Conservation (phyloP, 2,888 invertebrate species). For the Andrena minutula region DNA sequence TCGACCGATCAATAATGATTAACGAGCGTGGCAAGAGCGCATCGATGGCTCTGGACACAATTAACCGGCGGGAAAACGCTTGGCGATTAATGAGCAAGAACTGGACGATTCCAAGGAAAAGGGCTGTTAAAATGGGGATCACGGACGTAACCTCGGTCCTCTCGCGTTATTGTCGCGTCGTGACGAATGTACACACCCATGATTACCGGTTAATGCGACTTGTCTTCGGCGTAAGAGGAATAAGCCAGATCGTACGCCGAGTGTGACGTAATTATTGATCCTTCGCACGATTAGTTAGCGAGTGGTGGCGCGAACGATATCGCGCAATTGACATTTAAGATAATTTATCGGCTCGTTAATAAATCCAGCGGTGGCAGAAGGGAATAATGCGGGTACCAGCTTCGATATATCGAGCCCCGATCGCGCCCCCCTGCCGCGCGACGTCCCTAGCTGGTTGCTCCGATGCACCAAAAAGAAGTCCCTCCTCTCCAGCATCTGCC, state of each 20-base stretch:
- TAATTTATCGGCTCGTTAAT: conserved; percentile 65
- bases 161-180: conserved; percentile 15
- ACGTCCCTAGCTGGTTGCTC: neutral
- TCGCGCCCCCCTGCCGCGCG: neutral
- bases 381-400: conserved; percentile 42
- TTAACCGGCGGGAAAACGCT: conserved; percentile 9
- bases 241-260: conserved; percentile 36
- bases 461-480: neutral
- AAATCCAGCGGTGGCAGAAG: conserved; percentile 45
- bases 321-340: conserved; percentile 64
- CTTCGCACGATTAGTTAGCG: conserved; percentile 50
- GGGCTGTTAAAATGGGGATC: conserved; percentile 13
- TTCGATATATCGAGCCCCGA: neutral
- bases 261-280: conserved; percentile 64
- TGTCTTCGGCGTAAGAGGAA: conserved; percentile 41
- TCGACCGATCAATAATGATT: conserved; percentile 8
- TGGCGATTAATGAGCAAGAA: conserved; percentile 24
- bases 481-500: neutral
- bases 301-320: conserved; percentile 44
- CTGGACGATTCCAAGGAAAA: conserved; percentile 11
- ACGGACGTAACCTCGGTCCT: conserved; percentile 32
- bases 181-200: conserved; percentile 62
- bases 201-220: conserved; percentile 41
- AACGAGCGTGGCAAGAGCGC: neutral
- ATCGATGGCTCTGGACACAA: conserved; percentile 1